Conservation (phyloP, 2,888 invertebrate species). For the Dysmachus trigonus region DNA sequence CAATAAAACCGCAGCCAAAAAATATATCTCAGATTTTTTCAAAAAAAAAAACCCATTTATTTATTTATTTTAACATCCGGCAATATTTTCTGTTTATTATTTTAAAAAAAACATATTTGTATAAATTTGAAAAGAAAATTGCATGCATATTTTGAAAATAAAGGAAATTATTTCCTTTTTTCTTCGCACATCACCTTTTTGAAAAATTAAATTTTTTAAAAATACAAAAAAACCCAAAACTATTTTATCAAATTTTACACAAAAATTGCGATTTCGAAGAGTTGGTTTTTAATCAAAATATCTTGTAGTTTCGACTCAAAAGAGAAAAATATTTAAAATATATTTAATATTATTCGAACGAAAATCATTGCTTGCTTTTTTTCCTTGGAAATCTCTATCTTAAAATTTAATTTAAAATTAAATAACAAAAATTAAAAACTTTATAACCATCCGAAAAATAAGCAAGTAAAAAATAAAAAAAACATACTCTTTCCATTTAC, state of each 20-base stretch:
- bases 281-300: not conserved
- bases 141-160: not conserved
- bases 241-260: slow-evolving; percentile 2
- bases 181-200: not conserved
- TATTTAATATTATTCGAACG: no score
- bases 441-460: no score
- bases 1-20: no score
- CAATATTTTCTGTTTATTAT: not conserved
- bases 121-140: not conserved
- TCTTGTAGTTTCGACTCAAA: not conserved
- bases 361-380: no score
- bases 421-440: no score
- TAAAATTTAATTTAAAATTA: no score
- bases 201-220: not conserved
- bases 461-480: not conserved
- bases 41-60: not conserved
- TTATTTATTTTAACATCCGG: not conserved
- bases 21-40: not conserved
- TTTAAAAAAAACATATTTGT: not conserved
- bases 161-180: not conserved
- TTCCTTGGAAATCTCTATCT: no score
- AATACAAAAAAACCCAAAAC: not conserved
- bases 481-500: not conserved
- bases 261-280: no score
- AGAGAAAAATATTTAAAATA: not conserved